Conservation (phyloP, 2,113 vertebrate species). For the Alethe castanea region DNA sequence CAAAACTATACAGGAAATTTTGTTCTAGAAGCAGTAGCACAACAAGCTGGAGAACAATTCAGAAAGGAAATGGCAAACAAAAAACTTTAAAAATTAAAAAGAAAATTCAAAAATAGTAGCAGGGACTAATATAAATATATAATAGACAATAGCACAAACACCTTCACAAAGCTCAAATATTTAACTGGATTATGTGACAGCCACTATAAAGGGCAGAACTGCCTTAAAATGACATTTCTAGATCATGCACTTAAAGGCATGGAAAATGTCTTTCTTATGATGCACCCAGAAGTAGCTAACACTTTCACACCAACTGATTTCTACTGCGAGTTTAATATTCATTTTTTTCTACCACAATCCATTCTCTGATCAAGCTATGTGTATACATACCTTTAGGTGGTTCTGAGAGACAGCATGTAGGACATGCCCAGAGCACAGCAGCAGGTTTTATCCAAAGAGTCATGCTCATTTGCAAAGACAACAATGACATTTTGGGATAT, state of each 20-base stretch:
- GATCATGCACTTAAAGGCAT: conserved; percentile 1
- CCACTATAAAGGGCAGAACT: conserved; percentile 37
- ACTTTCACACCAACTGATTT: conserved; percentile 20
- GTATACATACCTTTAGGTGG: not conserved
- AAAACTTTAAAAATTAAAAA: not conserved
- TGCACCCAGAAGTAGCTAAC: not conserved
- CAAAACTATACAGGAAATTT: not conserved
- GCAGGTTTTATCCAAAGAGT: not conserved
- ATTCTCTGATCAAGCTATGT: not conserved
- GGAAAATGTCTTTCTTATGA: not conserved
- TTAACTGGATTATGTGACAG: conserved; percentile 57
- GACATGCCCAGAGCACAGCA: not conserved
- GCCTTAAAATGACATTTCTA: not conserved
- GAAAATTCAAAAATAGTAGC: not conserved
- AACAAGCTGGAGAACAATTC: not conserved
- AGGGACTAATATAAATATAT: not conserved
- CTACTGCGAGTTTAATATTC: conserved; percentile 1
- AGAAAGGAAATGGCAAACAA: not conserved
- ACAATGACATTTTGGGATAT: not conserved
- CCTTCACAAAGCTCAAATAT: not conserved
- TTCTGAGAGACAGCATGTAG: not conserved
- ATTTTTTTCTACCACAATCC: not conserved
- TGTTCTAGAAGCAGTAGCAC: not conserved
- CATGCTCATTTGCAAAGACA: conserved; percentile 8
- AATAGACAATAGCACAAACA: not conserved